phyloP scores from a whole-genome alignment of 1,140 invertebrate species.

The Cyclargus thomasi region DNA sequence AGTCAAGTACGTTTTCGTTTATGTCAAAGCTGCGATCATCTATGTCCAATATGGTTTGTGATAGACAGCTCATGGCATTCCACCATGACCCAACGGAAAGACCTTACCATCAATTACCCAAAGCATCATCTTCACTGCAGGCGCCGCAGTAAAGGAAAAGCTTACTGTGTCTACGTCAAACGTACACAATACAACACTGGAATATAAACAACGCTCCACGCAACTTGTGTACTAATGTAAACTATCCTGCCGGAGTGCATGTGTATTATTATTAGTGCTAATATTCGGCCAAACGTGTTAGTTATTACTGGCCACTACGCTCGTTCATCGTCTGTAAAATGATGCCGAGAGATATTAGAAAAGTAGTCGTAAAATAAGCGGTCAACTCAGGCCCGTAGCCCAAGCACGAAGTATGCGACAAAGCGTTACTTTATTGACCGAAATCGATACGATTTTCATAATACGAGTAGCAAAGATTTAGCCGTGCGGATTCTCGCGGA shows the following conservation, averaged over 20 bases:
- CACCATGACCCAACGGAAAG: too few species aligned
- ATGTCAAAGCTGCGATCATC: too few species aligned
- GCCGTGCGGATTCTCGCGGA: too few species aligned
- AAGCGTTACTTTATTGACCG: too few species aligned
- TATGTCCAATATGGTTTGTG: too few species aligned
- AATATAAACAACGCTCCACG: neutral
- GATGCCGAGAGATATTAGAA: neutral
- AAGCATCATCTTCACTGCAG: neutral
- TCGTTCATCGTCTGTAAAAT: constrained; percentile 22
- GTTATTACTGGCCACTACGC: neutral
- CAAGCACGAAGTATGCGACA: too few species aligned
- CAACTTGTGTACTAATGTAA: neutral
- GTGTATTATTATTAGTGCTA: neutral
- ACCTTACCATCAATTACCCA: neutral
- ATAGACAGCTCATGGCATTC: too few species aligned
- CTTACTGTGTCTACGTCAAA: neutral
- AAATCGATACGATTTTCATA: too few species aligned
- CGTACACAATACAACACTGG: neutral
- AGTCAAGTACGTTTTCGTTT: too few species aligned
- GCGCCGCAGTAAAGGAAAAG: neutral
- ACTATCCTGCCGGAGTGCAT: neutral
- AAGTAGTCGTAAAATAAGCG: too few species aligned
- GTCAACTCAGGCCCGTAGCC: too few species aligned
- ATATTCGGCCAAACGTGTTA: neutral
- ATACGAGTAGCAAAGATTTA: too few species aligned